Base-by-base conservation (phyloP, 2,113 vertebrate genomes). In the Columbina picui region DNA sequence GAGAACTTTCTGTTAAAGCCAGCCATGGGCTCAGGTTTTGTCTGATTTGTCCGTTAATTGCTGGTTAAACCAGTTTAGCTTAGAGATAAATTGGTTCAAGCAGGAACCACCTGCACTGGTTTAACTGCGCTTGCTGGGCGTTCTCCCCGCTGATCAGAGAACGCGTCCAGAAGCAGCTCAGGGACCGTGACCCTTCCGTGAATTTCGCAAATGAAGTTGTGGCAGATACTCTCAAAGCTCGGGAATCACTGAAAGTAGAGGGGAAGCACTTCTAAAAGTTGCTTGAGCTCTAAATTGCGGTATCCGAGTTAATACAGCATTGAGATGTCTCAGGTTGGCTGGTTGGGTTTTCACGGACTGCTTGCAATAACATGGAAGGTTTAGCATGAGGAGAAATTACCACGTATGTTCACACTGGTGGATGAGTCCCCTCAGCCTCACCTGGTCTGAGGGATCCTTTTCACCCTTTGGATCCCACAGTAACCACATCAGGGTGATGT, bases 141-240 rank as follows among this genome's bases (percentile, higher is more conserved):
- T 57, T 82, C 50, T 86, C 49, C 52, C 68, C 70, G 53, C 85
- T 68, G 36, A 57, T 17, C 73, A 43, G 73, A 79, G 50, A 15
- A 29, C 25, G 18, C 9, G 3, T 52, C 85, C 75, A 93, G 79
- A 50, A 89, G 90, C 92, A 89, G 83, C 96, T 96, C 92, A 95
- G 93, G 96, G 94, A 96, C 81, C 32, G 5, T 13, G 71, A 47
- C 64, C 88, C 80, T 85, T 59, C 4, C 1, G 12, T 71, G 87
- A 75, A 71, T 69, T 84, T 78, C 67, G 59, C 82, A 81, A 49
- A 64, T 49, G 43, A 81, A 53, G 36, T 70, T 52, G 39, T 73
- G 45, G 63, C 87, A 88, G 65, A 70, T 77, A 10, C 30, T 69
- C 41, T 74, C 41, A 34, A 47, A 88, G 32, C 39, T 84, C 19